Base-by-base conservation (phyloP, 1,140 invertebrate species). In the Maconellicoccus hirsutus region DNA sequence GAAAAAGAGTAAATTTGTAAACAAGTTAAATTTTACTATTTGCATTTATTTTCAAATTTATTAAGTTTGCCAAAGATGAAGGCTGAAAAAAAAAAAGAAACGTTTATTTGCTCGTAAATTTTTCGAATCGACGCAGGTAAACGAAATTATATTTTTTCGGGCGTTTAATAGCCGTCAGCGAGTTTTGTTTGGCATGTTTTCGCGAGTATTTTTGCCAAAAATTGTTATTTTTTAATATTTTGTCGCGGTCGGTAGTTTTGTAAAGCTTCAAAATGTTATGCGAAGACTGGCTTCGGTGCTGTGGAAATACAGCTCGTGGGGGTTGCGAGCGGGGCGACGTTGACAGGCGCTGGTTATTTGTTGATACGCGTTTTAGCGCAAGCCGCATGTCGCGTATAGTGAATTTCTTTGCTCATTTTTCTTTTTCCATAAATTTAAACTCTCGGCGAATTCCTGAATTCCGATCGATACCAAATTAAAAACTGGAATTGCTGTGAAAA, bases 101-200 rank as follows among this genome's bases (percentile, higher is more conserved):
- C 2, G 6, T 52, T 52, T 52, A 52, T 52, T 52, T 19, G 42
- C 12, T 52, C 6, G 42, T 52, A 52, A 52, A 52, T 52, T 52
- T 52, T 52, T 6, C 42, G 42, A 52, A 52, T 52, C 42, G 42
- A 52, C 42, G 42, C 42, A 52, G 42, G 42, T 52, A 52, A 52
- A 52, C 42, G 42, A 52, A 19, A 52, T 52, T 14, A 52, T 52
- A 52, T 52, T 52, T 52, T 52, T 4, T 52, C 10, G 12, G 42
- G n/a, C 42, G 42, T 52, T 52, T 52, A 52, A 52, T 52, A 52
- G n/a, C 42, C 42, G 42, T 52, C 42, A 52, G 42, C 42, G 42
- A 52, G 42, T 52, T 52, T 52, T 52, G 42, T 52, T 52, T 52
- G 42, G 42, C 42, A 52, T 52, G 12, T 52, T 52, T 52, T 52